These are phyloP conservation scores for Mergus octosetaceus DNA, from an alignment of 2,797 vertebrate species.

Conservation along the genomic window DNA sequence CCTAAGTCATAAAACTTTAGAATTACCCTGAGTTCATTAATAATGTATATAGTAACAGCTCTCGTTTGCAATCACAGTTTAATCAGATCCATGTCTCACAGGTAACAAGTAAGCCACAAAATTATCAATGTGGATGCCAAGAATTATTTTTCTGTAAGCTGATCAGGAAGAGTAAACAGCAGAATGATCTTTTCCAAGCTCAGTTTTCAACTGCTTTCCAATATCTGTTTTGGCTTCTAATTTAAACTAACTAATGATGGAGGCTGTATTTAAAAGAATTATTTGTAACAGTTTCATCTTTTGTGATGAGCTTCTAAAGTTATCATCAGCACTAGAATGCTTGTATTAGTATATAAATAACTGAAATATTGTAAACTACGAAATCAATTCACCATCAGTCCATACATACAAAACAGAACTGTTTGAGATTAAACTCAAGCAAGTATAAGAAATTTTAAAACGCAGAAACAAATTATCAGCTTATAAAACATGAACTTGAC, in stretches of 20 bases:
- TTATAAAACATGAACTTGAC: neutral
- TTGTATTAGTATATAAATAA: neutral
- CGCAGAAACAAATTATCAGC: neutral
- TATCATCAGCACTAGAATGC: neutral
- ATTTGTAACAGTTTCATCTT: neutral
- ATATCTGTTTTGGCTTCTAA: slow-evolving; percentile 23
- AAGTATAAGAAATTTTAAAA: neutral
- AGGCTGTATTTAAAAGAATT: neutral
- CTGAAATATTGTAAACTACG: neutral
- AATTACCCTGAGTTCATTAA: slow-evolving; percentile 94
- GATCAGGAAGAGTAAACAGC: slow-evolving; percentile 53
- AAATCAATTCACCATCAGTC: neutral
- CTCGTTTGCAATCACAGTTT: slow-evolving; percentile 87
- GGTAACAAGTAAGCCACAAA: slow-evolving; percentile 81
- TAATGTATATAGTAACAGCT: slow-evolving; percentile 86
- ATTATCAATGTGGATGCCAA: slow-evolving; percentile 79
- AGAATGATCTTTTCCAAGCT: slow-evolving; percentile 46
- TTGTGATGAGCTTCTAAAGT: neutral
- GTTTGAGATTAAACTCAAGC: neutral
- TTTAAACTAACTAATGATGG: neutral
- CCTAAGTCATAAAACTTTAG: slow-evolving; percentile 91
- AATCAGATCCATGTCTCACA: slow-evolving; percentile 86
- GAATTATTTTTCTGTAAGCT: slow-evolving; percentile 78
- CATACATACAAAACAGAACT: neutral
- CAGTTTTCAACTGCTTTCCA: slow-evolving; percentile 36